Evolutionary conservation across 2,888 invertebrate genomes (phyloP), one percentile per base, ranked within the genome.

Genomic region (Scelioninae gen. 1): DNA sequence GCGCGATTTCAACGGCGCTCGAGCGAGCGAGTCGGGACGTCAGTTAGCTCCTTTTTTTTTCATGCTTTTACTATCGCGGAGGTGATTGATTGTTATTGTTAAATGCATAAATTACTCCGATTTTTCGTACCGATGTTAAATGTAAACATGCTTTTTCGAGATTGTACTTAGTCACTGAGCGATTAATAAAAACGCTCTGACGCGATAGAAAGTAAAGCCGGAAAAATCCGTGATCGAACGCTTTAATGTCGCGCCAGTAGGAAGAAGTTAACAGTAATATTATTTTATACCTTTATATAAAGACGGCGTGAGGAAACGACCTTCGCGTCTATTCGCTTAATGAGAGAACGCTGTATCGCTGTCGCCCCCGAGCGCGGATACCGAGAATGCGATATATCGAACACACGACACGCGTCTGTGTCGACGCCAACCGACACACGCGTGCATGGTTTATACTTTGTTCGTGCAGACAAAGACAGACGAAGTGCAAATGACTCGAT

Each of bases 331-430:
- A 55, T 51, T 69, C 56, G 56, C 34, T 80, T 63, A 68, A 74
- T 16, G 69, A 66, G 74, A 62, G 62, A 74, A 63, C 74, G 68
- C 55, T 62, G 74, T 80, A 53, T 65, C 60, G 31, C 16, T 53
- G 38, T 65, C 58, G 65, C 51, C 66, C 71, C 63, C 56, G 60
- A 43, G 76, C 43, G 68, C 68, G 68, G 5, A 43, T 60, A 51
- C 23, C 40, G 71, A 47, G 76, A 68, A 76, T 76, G 76, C 69
- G 69, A 74, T 74, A 74, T 80, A 72, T 74, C 68, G 79, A 72
- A 74, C 72, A 71, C 51, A 56, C 79, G 72, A 58, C 72, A 79
- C 72, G 79, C 66, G 79, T 66, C 72, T 51, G 79, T 23, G 72
- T 66, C 56, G 47, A 56, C 49, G 51, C 49, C 47, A 43, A 49